A percentile compares a stretch with the other conserved stretches of the same genome.
Evolutionary conservation across 2,797 vertebrate species (phyloP).

Genomic region (Delichon dasypus): DNA sequence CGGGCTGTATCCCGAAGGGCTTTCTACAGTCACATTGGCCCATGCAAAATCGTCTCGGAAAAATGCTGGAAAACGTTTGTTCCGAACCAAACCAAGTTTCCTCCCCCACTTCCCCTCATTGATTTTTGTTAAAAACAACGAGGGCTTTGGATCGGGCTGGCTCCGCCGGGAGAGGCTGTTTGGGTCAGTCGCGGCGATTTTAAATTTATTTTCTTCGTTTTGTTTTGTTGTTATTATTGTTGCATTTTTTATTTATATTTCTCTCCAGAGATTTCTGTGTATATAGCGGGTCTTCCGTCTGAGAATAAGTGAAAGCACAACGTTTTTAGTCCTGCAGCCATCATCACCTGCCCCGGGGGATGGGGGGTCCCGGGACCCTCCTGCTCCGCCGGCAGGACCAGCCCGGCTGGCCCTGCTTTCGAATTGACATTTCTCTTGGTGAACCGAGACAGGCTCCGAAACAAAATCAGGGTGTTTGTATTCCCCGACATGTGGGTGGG

Average conservation of each 20-base stretch:
- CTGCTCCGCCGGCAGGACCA: neutral
- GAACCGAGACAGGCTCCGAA: neutral
- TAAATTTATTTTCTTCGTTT: neutral
- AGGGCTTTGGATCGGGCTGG: neutral
- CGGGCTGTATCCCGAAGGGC: neutral
- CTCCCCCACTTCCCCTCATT: accelerated
- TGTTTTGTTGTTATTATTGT: neutral
- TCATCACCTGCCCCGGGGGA: neutral
- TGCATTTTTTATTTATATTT: neutral
- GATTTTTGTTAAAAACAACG: neutral
- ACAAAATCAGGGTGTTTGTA: neutral
- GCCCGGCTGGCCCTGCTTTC: neutral
- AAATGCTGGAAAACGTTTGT: neutral
- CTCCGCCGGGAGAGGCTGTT: neutral
- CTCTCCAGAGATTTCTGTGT: neutral
- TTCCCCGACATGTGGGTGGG: neutral
- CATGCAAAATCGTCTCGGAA: neutral
- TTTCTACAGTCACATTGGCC: neutral
- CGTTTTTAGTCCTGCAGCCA: neutral
- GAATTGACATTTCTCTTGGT: neutral
- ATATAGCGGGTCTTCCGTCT: too few species aligned
- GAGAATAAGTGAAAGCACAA: neutral
- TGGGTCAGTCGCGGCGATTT: neutral
- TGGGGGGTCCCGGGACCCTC: neutral
- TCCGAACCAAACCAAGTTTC: neutral